These are phyloP conservation scores for Drosophila seclusa DNA, from an alignment of 2,888 invertebrate genomes.

Conservation along the genomic window DNA sequence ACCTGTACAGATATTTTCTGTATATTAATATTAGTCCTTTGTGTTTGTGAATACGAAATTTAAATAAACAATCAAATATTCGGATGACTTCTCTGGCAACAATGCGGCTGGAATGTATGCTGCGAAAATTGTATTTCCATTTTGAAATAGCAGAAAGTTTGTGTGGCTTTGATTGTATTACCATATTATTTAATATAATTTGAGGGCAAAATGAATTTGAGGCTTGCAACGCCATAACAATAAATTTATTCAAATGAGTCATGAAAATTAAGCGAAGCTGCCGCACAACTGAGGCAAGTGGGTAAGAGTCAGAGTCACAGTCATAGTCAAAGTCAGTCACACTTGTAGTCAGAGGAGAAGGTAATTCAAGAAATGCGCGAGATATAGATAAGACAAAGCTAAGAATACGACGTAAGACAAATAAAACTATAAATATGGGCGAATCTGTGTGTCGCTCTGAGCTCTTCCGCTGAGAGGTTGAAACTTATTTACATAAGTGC, in stretches of 20 bases:
- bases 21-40: conserved; percentile 32
- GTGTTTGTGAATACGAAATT: conserved; percentile 25
- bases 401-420: conserved; percentile 49
- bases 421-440: conserved; percentile 76
- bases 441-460: conserved; percentile 10
- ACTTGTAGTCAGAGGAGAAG: neutral
- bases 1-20: conserved; percentile 18
- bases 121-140: conserved; percentile 17
- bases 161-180: conserved; percentile 38
- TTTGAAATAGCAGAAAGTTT: conserved; percentile 21
- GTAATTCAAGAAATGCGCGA: conserved; percentile 41
- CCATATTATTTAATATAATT: conserved; percentile 48
- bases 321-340: neutral
- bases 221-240: conserved; percentile 23
- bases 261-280: conserved; percentile 60
- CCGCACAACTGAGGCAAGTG: conserved; percentile 12
- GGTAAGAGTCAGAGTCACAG: neutral
- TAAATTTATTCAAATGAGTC: conserved; percentile 72
- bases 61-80: conserved; percentile 26
- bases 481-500: conserved; percentile 75
- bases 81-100: conserved; percentile 7
- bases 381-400: conserved; percentile 61
- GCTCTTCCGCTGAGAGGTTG: conserved; percentile 5
- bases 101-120: conserved; percentile 9
- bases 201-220: conserved; percentile 12